Conservation (phyloP, 2,888 invertebrate genomes). For the Mimas tiliae region DNA sequence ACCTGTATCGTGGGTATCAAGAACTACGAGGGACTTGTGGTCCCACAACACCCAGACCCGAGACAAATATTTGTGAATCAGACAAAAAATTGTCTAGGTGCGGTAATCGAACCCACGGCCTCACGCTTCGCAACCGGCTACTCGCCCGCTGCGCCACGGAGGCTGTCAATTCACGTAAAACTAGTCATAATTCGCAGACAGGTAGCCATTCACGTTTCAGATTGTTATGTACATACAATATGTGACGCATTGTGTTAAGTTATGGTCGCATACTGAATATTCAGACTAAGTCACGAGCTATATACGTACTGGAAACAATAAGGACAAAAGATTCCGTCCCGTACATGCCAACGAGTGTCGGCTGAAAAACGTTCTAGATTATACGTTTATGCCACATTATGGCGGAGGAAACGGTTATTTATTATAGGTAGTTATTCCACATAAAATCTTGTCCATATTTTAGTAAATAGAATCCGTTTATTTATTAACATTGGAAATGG, state of each 20-base stretch:
- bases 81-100: too few species aligned
- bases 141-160: too few species aligned
- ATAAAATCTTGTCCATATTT: too few species aligned
- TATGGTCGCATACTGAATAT: constrained; percentile 42
- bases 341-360: constrained; percentile 5
- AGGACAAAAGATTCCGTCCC: constrained; percentile 23
- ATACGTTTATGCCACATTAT: background rate
- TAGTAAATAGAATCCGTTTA: too few species aligned
- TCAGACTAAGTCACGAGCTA: constrained; percentile 34
- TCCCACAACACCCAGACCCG: too few species aligned
- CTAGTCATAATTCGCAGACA: background rate
- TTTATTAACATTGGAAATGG: too few species aligned
- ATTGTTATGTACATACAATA: constrained; percentile 22
- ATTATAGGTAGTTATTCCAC: background rate
- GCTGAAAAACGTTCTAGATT: constrained; percentile 6
- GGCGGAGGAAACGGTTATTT: background rate
- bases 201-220: background rate
- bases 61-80: too few species aligned
- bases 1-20: too few species aligned
- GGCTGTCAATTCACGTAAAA: too few species aligned
- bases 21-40: too few species aligned
- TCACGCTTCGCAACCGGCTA: too few species aligned
- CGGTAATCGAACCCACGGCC: too few species aligned
- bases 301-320: constrained; percentile 32
- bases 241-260: constrained; percentile 33